phyloP scores from a whole-genome alignment of 2,888 invertebrate species.

The Drosophila histrio region DNA sequence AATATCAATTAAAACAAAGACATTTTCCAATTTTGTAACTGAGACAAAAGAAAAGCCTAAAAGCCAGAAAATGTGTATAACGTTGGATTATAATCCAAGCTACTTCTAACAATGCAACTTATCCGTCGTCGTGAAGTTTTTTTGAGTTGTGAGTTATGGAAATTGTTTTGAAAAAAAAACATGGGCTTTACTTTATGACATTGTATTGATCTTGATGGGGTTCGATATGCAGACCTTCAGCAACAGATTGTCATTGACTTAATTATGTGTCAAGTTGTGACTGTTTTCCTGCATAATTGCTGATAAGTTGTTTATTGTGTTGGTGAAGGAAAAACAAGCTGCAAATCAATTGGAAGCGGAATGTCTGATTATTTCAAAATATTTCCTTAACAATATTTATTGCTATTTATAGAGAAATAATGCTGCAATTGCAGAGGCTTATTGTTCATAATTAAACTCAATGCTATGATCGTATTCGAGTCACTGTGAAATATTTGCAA shows the following conservation, averaged over 20 bases:
- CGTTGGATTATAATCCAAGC: slow-evolving; percentile 52
- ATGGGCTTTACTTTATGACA: slow-evolving; percentile 7
- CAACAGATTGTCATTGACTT: slow-evolving; percentile 35
- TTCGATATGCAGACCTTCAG: slow-evolving; percentile 23
- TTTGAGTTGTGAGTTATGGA: slow-evolving; percentile 33
- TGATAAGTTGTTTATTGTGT: slow-evolving; percentile 5
- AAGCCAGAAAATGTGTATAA: slow-evolving; percentile 18
- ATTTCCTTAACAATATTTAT: neutral
- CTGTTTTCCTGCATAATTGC: slow-evolving; percentile 28
- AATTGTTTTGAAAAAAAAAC: slow-evolving; percentile 36
- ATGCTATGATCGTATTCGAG: neutral
- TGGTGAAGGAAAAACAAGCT: neutral
- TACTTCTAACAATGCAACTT: slow-evolving; percentile 31
- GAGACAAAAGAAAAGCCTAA: slow-evolving; percentile 41
- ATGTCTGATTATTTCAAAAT: neutral
- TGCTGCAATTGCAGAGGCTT: neutral
- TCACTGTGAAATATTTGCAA: neutral
- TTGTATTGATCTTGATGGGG: slow-evolving; percentile 43
- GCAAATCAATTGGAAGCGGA: neutral
- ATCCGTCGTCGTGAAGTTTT: slow-evolving; percentile 17
- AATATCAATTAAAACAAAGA: slow-evolving; percentile 53
- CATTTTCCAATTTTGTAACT: slow-evolving; percentile 36
- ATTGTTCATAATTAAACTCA: slow-evolving; percentile 1
- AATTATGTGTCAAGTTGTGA: slow-evolving; percentile 36
- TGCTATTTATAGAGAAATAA: neutral